Conservation (phyloP, 1,140 invertebrate genomes). For the Carcinoscorpius rotundicauda region DNA sequence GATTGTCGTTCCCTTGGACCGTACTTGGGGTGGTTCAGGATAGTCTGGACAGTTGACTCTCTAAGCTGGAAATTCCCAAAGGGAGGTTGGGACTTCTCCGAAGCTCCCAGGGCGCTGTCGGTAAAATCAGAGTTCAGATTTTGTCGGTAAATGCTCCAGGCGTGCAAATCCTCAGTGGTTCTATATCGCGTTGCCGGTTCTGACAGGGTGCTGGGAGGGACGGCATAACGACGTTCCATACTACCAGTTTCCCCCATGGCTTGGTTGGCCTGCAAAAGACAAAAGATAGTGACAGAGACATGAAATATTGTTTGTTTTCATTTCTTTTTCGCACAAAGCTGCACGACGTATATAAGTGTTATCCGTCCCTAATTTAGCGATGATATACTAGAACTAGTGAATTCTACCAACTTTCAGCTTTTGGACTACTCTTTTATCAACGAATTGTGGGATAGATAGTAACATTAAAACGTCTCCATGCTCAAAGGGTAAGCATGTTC, state of each 20-base stretch:
- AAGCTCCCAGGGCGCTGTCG: conserved; percentile 74
- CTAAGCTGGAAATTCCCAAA: conserved; percentile 76
- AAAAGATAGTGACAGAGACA: too few relatives aligned
- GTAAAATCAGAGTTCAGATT: conserved; percentile 91
- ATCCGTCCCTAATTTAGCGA: too few relatives aligned
- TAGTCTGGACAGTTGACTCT: conserved; percentile 85
- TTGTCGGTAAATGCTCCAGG: conserved; percentile 92
- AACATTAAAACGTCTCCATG: too few relatives aligned
- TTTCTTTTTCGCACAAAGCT: too few relatives aligned
- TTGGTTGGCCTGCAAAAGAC: too few relatives aligned
- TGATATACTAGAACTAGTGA: too few relatives aligned
- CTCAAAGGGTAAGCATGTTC: too few relatives aligned
- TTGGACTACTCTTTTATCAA: too few relatives aligned
- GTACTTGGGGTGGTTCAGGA: conserved; percentile 61
- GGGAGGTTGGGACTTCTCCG: conserved; percentile 16
- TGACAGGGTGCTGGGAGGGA: conserved; percentile 39
- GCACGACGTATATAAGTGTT: too few relatives aligned
- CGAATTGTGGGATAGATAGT: too few relatives aligned
- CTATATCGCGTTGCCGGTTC: conserved; percentile 17
- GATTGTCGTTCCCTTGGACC: conserved; percentile 46
- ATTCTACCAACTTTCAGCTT: too few relatives aligned
- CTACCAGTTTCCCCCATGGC: conserved; percentile 35
- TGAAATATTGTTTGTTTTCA: too few relatives aligned
- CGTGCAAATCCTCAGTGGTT: conserved; percentile 75
- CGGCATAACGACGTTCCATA: conserved; percentile 65